Conservation (phyloP, 2,797 vertebrate genomes). For the Bovichtus variegatus region DNA sequence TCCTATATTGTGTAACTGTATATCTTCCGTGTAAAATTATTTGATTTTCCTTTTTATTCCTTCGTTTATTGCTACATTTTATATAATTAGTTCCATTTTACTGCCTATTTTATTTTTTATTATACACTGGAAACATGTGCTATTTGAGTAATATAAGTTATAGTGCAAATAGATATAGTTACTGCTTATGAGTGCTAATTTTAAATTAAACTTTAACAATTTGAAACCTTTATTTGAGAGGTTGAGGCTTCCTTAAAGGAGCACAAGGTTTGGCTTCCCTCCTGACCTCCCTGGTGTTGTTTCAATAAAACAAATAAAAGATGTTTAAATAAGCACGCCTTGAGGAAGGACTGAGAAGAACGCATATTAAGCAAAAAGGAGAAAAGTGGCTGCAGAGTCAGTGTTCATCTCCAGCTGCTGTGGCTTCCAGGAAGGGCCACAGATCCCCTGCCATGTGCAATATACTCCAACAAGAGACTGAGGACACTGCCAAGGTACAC, state of each 20-base stretch:
- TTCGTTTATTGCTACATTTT: too few relatives aligned
- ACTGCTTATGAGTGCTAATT: neutral
- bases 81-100: too few relatives aligned
- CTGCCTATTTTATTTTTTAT: too few relatives aligned
- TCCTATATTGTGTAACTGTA: too few relatives aligned
- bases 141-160: too few relatives aligned
- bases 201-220: too few relatives aligned
- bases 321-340: conserved; percentile 37
- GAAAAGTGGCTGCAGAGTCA: conserved; percentile 78
- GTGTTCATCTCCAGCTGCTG: conserved; percentile 72
- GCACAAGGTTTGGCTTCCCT: conserved; percentile 19
- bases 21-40: too few relatives aligned
- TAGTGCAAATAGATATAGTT: too few relatives aligned
- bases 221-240: neutral
- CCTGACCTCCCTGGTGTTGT: conserved; percentile 12
- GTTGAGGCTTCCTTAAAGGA: neutral
- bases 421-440: conserved; percentile 77
- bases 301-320: conserved; percentile 52
- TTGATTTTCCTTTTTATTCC: too few relatives aligned
- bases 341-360: conserved; percentile 22
- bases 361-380: conserved; percentile 32
- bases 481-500: conserved; percentile 84
- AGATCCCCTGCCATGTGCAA: conserved; percentile 77
- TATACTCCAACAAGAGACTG: conserved; percentile 79
- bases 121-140: too few relatives aligned